phyloP scores from a whole-genome alignment of 1,140 invertebrate species.

The Hycleus phaleratus region DNA sequence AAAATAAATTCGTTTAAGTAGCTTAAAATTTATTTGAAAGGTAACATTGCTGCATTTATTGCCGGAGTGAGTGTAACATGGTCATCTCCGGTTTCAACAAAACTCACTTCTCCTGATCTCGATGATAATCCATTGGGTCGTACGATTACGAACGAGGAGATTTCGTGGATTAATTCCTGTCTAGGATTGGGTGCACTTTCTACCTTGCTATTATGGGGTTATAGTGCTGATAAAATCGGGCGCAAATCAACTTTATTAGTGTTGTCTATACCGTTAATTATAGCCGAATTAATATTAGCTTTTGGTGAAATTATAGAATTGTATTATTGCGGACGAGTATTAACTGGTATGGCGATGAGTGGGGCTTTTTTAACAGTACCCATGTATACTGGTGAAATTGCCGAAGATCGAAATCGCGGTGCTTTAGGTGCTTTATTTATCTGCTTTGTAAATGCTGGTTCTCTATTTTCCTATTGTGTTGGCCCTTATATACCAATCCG shows the following conservation, averaged over 20 bases:
- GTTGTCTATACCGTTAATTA: neutral
- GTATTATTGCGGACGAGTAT: neutral
- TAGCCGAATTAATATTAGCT: neutral
- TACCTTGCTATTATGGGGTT: neutral
- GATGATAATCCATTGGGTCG: neutral
- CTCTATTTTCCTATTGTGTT: slow-evolving; percentile 1
- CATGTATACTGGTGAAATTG: slow-evolving; percentile 1
- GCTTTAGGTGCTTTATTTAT: neutral
- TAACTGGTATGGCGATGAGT: slow-evolving; percentile 1
- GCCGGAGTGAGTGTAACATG: neutral
- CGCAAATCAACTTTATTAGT: neutral
- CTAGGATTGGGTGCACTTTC: neutral
- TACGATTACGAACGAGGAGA: neutral
- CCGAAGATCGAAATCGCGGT: neutral
- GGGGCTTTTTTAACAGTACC: neutral
- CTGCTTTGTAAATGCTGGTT: neutral
- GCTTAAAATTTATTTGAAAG: neutral
- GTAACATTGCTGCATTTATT: neutral
- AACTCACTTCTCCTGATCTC: neutral
- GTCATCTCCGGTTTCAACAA: slow-evolving; percentile 3
- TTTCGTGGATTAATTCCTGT: slow-evolving; percentile 1
- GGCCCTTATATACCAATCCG: neutral
- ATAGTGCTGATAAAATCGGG: neutral
- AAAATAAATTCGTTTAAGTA: too few species aligned
- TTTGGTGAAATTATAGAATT: neutral